Base-by-base conservation (phyloP, 1,140 invertebrate genomes). In the Heliconius hermathena region DNA sequence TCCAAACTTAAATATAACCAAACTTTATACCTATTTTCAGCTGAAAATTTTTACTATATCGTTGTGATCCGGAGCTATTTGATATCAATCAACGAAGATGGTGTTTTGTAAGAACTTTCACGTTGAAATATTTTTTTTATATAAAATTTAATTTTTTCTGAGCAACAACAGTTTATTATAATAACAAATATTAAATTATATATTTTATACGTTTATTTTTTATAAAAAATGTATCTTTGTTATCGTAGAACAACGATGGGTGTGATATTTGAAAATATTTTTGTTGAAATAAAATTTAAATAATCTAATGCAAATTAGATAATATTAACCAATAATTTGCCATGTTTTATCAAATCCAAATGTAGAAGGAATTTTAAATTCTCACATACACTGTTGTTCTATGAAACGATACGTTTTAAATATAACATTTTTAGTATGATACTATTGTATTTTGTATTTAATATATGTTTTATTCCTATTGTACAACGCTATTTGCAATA, bases 21-120 rank as follows among this genome's bases (percentile, higher is more conserved):
- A 52, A 52, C 5, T 8, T 66, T 66, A 9, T 72, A 38, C 5
- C 2, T 60, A 74, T 52, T 92, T 92, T 83, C 90, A 94, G 93
- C 89, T 57, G 91, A 91, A 81, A 94, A 94, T 80, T 90, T 94
- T 73, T 94, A 93, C 84, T 93, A 89, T 78, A 93, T 94, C 81
- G 84, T 90, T 20, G 89, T 93, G 18, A 92, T 93, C 29, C 85
- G 91, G 38, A 94, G 93, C 83, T 94, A 93, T 41, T 79, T 93
- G 79, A 89, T 93, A 81, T 93, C 93, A 13, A 90, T 93, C 77
- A 93, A 94, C 81, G 91, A 94, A 86, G 93, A 93, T 46, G 91
- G 93, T 5, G 91, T 93, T 18, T 74, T 93, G 57, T 94, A 93
- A 83, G 60, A 66, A 66, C n/a, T 66, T 66, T 11, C 4, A 9